Evolutionary conservation across 2,113 vertebrate species (phyloP).

Genomic region (Myrmecobius fasciatus): DNA sequence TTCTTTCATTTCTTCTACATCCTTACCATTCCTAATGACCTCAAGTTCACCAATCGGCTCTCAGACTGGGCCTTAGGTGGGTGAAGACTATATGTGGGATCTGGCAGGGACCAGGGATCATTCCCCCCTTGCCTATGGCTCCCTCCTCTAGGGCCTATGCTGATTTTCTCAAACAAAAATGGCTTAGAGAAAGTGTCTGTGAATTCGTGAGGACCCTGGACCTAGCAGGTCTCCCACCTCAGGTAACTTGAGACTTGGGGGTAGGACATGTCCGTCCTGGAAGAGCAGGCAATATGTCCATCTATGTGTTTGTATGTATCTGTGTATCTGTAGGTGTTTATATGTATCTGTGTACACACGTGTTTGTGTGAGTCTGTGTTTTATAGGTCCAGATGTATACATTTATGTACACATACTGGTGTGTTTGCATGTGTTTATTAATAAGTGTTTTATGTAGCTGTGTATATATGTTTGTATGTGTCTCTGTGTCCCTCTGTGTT

Average conservation of each 20-base stretch:
- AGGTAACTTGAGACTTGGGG: background rate
- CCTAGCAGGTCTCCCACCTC: accelerated
- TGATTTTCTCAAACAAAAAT: background rate
- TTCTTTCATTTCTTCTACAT: conserved; percentile 98
- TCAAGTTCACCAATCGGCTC: conserved; percentile 90
- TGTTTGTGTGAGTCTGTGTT: background rate
- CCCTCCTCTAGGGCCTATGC: background rate
- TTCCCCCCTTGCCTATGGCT: background rate
- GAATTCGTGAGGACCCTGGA: background rate
- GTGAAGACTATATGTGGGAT: conserved; percentile 33
- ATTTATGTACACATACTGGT: too few relatives aligned
- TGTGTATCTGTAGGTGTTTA: background rate
- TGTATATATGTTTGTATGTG: too few relatives aligned
- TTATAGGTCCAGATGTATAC: too few relatives aligned
- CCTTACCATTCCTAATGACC: conserved; percentile 92
- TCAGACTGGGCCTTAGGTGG: conserved; percentile 94
- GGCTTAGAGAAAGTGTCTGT: background rate
- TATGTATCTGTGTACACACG: background rate
- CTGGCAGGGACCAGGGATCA: background rate
- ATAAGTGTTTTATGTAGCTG: too few relatives aligned
- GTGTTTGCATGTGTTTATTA: too few relatives aligned
- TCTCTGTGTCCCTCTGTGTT: background rate
- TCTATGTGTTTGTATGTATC: too few relatives aligned
- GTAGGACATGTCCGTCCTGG: background rate
- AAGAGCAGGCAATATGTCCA: background rate